Evolutionary conservation across 1,140 invertebrate genomes (phyloP).

Genomic region (Cotesia chilonis): DNA sequence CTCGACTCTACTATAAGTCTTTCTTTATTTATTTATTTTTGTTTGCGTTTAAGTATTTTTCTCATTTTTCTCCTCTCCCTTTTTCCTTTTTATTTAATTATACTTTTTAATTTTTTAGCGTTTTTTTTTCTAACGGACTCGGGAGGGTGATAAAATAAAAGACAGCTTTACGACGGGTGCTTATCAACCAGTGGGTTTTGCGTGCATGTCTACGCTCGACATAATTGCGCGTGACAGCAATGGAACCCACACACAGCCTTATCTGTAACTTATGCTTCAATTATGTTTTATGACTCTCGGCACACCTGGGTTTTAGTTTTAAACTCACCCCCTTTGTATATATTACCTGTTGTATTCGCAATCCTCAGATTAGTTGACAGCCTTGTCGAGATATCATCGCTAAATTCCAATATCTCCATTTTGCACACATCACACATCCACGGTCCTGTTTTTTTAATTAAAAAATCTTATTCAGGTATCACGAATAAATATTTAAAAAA

Average conservation of each 20-base stretch:
- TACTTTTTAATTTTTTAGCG: not conserved
- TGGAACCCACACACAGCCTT: constrained; percentile 20
- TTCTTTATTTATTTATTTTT: not conserved
- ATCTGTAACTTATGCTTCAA: constrained; percentile 30
- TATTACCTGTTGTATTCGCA: not conserved
- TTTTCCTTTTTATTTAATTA: constrained; percentile 3
- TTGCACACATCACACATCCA: too few relatives aligned
- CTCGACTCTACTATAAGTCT: not conserved
- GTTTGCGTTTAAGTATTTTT: not conserved
- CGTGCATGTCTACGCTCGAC: constrained; percentile 31
- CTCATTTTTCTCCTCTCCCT: not conserved
- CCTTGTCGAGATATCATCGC: too few relatives aligned
- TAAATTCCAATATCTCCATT: too few relatives aligned
- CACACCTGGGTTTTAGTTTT: constrained; percentile 4
- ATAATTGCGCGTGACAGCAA: constrained; percentile 32
- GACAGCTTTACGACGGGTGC: constrained; percentile 14
- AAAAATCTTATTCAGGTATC: too few relatives aligned
- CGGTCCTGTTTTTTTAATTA: too few relatives aligned
- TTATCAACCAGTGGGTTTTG: constrained; percentile 28
- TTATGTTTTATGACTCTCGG: constrained; percentile 32
- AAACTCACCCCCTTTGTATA: not conserved
- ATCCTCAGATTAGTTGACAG: not conserved
- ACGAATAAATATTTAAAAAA: too few relatives aligned
- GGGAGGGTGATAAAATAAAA: constrained; percentile 4
- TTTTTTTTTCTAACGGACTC: not conserved